phyloP scores from a whole-genome alignment of 2,113 vertebrate species.

The Brienomyrus longianalis region DNA sequence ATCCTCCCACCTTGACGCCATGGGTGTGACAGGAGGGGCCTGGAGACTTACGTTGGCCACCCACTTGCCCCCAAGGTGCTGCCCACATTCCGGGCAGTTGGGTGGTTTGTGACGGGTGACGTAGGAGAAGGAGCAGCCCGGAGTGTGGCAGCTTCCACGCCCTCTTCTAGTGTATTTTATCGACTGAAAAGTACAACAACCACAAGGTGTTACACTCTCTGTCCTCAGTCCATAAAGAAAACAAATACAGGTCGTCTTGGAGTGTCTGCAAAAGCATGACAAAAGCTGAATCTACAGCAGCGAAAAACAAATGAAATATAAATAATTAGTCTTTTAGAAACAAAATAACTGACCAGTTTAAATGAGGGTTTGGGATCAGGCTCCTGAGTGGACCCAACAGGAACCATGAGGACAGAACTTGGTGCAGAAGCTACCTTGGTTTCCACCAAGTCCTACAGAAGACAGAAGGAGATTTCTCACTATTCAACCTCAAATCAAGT shows the following conservation, averaged over 20 bases:
- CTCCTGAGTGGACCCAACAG: slow-evolving; percentile 70
- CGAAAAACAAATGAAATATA: not conserved
- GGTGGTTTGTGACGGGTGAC: slow-evolving; percentile 95
- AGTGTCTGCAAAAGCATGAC: not conserved
- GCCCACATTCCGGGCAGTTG: slow-evolving; percentile 79
- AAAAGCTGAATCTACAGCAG: not conserved
- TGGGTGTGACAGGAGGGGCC: not conserved
- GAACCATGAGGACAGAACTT: slow-evolving; percentile 79
- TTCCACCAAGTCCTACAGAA: slow-evolving; percentile 69
- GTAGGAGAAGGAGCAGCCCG: slow-evolving; percentile 85
- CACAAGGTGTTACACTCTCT: not conserved
- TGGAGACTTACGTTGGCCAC: slow-evolving; percentile 68
- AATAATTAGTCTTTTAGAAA: not conserved
- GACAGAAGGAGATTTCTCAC: not conserved
- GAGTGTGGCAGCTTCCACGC: slow-evolving; percentile 80
- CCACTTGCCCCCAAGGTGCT: slow-evolving; percentile 90
- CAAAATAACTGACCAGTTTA: slow-evolving; percentile 75
- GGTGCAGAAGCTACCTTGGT: slow-evolving; percentile 60
- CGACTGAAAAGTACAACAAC: slow-evolving; percentile 54
- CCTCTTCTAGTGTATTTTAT: slow-evolving; percentile 91
- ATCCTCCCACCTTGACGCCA: not conserved
- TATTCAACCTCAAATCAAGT: too few species aligned
- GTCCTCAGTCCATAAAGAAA: not conserved
- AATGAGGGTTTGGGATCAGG: slow-evolving; percentile 70
- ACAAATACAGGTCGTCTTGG: not conserved